Percentiles rank a stretch among this genome's conserved stretches.
Conservation (phyloP, 2,797 vertebrate species). For the Parotocinclus haroldoi region DNA sequence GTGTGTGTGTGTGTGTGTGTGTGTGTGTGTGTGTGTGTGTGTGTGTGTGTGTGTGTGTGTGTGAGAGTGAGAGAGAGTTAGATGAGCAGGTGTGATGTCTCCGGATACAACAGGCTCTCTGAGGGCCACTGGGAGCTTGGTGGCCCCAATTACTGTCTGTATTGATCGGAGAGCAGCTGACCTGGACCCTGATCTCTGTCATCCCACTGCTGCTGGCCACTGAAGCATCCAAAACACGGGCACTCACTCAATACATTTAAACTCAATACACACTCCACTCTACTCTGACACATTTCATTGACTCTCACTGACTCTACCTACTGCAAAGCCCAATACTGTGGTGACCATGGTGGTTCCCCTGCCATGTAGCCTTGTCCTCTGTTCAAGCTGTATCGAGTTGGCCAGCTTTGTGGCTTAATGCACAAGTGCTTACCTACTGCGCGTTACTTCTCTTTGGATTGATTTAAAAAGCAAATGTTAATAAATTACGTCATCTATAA, state of each 20-base stretch:
- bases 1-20: too few relatives aligned
- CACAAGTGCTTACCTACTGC: too few relatives aligned
- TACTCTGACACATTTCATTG: neutral
- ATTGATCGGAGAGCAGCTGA: slow-evolving; percentile 38
- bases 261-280: neutral
- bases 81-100: slow-evolving; percentile 27
- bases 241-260: slow-evolving; percentile 3
- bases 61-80: neutral
- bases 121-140: slow-evolving; percentile 1
- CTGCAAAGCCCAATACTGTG: neutral
- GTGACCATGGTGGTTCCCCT: too few relatives aligned
- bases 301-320: neutral
- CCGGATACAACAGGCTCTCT: slow-evolving; percentile 14
- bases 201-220: slow-evolving; percentile 3
- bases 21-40: too few relatives aligned
- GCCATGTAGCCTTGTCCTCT: too few relatives aligned
- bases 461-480: too few relatives aligned
- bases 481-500: too few relatives aligned
- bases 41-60: too few relatives aligned
- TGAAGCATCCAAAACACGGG: slow-evolving; percentile 13
- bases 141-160: slow-evolving; percentile 40
- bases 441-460: too few relatives aligned
- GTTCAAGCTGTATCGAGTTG: too few relatives aligned
- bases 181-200: slow-evolving; percentile 2
- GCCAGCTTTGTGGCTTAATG: too few relatives aligned